Evolutionary conservation across 2,113 vertebrate species (phyloP), one percentile per base, ranked within the genome.

Genomic region (Castor canadensis): DNA sequence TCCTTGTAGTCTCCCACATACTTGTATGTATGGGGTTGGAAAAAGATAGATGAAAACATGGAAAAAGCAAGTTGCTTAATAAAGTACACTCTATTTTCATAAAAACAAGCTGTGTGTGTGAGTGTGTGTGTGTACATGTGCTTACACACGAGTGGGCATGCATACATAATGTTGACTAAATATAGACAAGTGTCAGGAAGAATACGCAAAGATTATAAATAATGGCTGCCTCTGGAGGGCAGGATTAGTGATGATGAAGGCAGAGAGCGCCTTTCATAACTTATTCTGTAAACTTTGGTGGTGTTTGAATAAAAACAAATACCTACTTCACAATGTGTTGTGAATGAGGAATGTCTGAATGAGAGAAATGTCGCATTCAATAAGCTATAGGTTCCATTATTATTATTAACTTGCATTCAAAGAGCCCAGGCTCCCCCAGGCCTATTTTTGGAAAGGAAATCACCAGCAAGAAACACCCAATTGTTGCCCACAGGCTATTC

Each of bases 291-390:
- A 94, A 88, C 71, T 91, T 77, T 54, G 75, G 66, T 58, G 13
- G 52, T 58, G 10, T 93, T 82, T 69, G 64, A 93, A 66, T 69
- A 35, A 69, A 92, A 93, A 56, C 91, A 95, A 95, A 64, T 47
- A 35, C 40, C 54, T 32, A 13, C 87, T 75, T 62, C 66, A 32
- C 40, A 6, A 62, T 54, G 1, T 84, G n/a, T 16, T 19, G 22
- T 24, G 52, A 81, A 40, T 2, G 52, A 82, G 7, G n/a, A 43
- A 17, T 17, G 38, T 26, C 67, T 58, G 62, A 38, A 9, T 26
- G 72, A 85, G 80, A 76, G 66, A 58, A 47, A 45, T 12, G 26
- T 22, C 81, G 24, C 54, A 5, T 38, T 83, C 22, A 11, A 9
- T 47, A 56, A 9, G 35, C 9, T 2, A 38, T 3, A 35, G 91